These are phyloP conservation scores for Ispidina lecontei DNA, from an alignment of 2,797 vertebrate species.

Conservation along the genomic window DNA sequence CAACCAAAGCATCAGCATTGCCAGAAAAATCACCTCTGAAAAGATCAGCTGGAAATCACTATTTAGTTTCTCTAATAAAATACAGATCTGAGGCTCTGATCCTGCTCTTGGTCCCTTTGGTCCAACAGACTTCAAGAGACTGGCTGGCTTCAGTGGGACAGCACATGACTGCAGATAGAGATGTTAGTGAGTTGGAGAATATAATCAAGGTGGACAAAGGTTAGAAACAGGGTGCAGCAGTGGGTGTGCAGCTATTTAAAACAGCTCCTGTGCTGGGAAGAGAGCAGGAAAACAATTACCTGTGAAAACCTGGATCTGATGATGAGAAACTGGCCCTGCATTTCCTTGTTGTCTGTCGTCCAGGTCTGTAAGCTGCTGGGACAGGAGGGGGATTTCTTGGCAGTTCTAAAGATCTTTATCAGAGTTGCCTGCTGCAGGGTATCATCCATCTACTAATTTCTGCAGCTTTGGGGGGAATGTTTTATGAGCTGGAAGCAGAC, in stretches of 20 bases:
- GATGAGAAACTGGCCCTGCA: background rate
- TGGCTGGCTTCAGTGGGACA: background rate
- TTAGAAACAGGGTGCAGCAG: background rate
- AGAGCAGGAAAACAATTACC: background rate
- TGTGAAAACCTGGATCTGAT: slow-evolving; percentile 21
- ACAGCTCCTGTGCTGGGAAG: background rate
- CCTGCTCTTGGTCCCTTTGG: background rate
- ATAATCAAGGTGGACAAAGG: background rate
- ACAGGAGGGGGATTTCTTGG: background rate
- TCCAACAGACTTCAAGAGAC: background rate
- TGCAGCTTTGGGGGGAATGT: background rate
- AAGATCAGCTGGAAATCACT: background rate
- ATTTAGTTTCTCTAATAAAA: background rate
- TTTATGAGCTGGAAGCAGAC: slow-evolving; percentile 16
- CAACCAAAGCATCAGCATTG: background rate
- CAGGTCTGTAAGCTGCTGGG: background rate
- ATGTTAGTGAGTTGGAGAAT: background rate
- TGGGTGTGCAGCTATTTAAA: background rate
- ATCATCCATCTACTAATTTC: background rate
- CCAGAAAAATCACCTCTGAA: background rate
- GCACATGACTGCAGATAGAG: background rate
- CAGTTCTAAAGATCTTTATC: slow-evolving; percentile 10
- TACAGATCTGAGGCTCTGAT: background rate
- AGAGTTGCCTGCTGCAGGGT: background rate
- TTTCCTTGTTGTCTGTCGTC: background rate